Evolutionary conservation across 2,113 vertebrate species (phyloP).

Genomic region (Dendropsophus ebraccatus): DNA sequence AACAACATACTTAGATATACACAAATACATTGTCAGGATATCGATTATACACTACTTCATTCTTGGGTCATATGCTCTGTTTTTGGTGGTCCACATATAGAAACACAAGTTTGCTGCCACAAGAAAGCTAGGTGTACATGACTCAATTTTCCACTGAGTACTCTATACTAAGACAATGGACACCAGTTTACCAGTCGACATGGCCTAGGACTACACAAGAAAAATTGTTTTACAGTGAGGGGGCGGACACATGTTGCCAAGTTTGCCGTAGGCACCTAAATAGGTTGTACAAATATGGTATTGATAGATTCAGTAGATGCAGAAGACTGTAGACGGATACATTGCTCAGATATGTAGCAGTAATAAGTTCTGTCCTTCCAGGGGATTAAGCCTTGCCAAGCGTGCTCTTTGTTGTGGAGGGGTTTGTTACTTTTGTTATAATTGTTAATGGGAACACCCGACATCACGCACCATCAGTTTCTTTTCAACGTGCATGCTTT

Average conservation of each 20-base stretch:
- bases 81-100: not conserved
- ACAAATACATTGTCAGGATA: too few relatives aligned
- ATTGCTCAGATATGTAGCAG: constrained; percentile 16
- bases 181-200: too few relatives aligned
- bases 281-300: not conserved
- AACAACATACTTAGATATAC: too few relatives aligned
- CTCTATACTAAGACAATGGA: too few relatives aligned
- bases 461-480: constrained; percentile 35
- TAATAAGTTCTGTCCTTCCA: constrained; percentile 5
- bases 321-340: not conserved
- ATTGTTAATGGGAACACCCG: constrained; percentile 3
- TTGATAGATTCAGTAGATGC: not conserved
- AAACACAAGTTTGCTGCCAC: not conserved
- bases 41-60: not conserved
- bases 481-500: constrained; percentile 42
- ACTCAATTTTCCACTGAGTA: too few relatives aligned
- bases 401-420: constrained; percentile 22
- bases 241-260: not conserved
- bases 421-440: constrained; percentile 52
- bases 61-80: not conserved
- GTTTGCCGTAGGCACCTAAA: not conserved
- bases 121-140: not conserved
- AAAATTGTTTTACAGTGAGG: not conserved
- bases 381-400: constrained; percentile 33
- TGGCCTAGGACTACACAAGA: not conserved